Conservation (phyloP, 2,113 vertebrate species). For the Gymnorhina tibicen region DNA sequence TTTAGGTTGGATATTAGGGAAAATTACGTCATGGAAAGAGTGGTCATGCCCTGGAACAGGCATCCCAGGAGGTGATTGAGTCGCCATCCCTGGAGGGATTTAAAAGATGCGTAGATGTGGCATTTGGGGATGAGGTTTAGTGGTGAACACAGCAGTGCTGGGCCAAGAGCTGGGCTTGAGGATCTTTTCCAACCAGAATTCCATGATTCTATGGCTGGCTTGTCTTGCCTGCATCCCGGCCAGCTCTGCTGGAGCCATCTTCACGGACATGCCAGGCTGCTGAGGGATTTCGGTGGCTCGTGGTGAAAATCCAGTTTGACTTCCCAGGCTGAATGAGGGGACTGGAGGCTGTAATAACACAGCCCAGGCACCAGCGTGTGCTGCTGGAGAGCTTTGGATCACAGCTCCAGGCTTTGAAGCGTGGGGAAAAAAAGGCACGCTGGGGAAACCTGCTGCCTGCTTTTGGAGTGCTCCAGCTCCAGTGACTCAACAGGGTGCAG, state of each 20-base stretch:
- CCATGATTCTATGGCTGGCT: background rate
- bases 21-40: background rate
- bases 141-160: background rate
- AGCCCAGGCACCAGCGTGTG: background rate
- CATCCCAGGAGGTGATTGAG: background rate
- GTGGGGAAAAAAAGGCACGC: rapidly evolving
- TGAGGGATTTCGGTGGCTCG: background rate
- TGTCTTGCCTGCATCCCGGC: background rate
- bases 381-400: background rate
- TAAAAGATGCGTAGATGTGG: background rate
- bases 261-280: background rate
- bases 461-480: background rate
- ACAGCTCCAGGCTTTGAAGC: background rate
- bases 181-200: background rate
- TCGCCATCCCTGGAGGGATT: background rate
- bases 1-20: background rate
- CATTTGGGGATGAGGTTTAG: background rate
- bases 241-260: background rate
- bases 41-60: background rate
- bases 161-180: background rate
- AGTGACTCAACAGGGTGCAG: background rate
- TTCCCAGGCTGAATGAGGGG: background rate
- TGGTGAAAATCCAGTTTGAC: background rate
- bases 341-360: background rate
- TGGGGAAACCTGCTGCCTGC: background rate